These are phyloP conservation scores for Drosophila pseudoananassae DNA, from an alignment of 1,140 invertebrate genomes.

Conservation along the genomic window DNA sequence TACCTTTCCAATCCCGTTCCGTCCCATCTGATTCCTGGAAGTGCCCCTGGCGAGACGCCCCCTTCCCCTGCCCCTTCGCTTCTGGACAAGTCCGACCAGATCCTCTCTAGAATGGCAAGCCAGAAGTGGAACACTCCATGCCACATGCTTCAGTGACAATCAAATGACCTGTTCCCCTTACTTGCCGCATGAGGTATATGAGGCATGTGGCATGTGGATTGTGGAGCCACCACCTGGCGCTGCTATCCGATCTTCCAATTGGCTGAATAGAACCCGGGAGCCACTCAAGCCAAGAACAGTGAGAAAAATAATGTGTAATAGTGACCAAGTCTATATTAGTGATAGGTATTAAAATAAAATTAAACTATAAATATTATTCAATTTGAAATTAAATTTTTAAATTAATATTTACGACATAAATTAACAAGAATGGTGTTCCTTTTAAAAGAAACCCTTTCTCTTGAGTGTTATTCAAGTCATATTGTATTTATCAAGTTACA, in stretches of 20 bases:
- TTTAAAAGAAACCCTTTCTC: too few relatives aligned
- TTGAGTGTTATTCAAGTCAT: too few relatives aligned
- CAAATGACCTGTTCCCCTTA: conserved; percentile 41
- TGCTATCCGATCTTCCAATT: conserved; percentile 7
- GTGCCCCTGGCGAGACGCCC: too few relatives aligned
- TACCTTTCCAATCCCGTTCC: not conserved
- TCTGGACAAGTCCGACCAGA: conserved; percentile 30
- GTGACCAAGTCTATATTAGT: too few relatives aligned
- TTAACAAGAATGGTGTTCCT: too few relatives aligned
- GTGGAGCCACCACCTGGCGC: conserved; percentile 5
- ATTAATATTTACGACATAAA: too few relatives aligned
- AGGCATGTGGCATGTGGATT: not conserved
- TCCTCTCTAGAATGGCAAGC: conserved; percentile 40
- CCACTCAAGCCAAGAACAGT: conserved; percentile 17
- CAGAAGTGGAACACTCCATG: conserved; percentile 39
- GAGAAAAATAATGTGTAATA: not conserved
- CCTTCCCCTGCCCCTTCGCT: not conserved
- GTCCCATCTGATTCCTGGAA: too few relatives aligned
- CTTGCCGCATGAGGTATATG: conserved; percentile 2
- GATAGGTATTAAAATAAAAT: too few relatives aligned
- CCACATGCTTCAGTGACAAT: not conserved
- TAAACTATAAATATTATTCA: too few relatives aligned
- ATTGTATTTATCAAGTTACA: too few relatives aligned
- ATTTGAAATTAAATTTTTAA: too few relatives aligned
- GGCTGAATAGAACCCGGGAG: conserved; percentile 2